These are phyloP conservation scores for Aeoliscus strigatus DNA, from an alignment of 2,797 vertebrate genomes.

Conservation along the genomic window DNA sequence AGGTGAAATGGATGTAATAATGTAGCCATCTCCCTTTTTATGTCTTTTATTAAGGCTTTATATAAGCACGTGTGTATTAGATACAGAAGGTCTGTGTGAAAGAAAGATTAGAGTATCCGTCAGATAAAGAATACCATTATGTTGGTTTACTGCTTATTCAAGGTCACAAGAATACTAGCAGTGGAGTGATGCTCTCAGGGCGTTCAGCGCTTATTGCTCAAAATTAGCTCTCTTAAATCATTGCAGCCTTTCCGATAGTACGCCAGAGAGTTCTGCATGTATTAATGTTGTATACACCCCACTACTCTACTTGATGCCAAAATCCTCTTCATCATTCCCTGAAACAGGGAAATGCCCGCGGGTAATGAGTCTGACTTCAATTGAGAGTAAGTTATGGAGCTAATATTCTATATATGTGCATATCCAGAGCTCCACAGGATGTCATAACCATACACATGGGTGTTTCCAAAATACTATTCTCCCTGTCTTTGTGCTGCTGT, in stretches of 20 bases:
- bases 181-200: slow-evolving; percentile 62
- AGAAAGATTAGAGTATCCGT: slow-evolving; percentile 67
- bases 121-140: slow-evolving; percentile 72
- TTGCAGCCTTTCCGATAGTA: slow-evolving; percentile 64
- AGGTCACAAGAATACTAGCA: slow-evolving; percentile 63
- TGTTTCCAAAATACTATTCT: slow-evolving; percentile 62
- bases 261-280: slow-evolving; percentile 71
- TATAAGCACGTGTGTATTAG: slow-evolving; percentile 62
- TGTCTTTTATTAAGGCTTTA: slow-evolving; percentile 67
- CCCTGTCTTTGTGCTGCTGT: slow-evolving; percentile 47
- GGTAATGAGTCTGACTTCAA: slow-evolving; percentile 76
- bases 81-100: slow-evolving; percentile 34
- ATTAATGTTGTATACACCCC: slow-evolving; percentile 71
- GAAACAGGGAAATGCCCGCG: slow-evolving; percentile 69
- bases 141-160: slow-evolving; percentile 76
- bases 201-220: slow-evolving; percentile 74
- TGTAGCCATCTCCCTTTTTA: slow-evolving; percentile 65
- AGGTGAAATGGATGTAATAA: slow-evolving; percentile 57
- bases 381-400: slow-evolving; percentile 79
- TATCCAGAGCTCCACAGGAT: slow-evolving; percentile 60
- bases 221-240: slow-evolving; percentile 81
- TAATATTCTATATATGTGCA: slow-evolving; percentile 78
- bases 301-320: slow-evolving; percentile 59
- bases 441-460: slow-evolving; percentile 72
- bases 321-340: slow-evolving; percentile 67